Evolutionary conservation across 2,113 vertebrate species (phyloP).

Genomic region (Mirounga angustirostris): DNA sequence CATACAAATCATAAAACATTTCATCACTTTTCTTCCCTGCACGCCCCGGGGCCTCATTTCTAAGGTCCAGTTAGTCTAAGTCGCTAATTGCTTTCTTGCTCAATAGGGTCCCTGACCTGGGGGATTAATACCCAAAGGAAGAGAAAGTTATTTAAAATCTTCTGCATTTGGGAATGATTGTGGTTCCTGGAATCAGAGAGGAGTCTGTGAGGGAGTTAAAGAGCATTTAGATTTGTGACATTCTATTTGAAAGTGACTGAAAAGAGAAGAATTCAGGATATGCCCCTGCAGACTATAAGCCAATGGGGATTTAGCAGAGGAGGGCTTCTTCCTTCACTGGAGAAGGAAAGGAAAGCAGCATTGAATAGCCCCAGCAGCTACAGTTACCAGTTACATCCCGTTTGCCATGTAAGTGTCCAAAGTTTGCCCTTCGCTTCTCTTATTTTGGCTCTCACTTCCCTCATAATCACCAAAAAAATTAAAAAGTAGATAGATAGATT

Average conservation of each 20-base stretch:
- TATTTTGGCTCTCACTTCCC: neutral
- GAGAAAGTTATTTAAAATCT: neutral
- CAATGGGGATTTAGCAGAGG: neutral
- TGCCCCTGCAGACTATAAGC: neutral
- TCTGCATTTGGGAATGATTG: neutral
- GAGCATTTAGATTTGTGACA: neutral
- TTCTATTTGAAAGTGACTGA: neutral
- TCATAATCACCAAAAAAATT: neutral
- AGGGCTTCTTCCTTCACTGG: neutral
- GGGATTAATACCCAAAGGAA: constrained; percentile 55
- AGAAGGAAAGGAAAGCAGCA: neutral
- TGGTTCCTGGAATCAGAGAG: neutral
- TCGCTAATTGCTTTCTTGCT: neutral
- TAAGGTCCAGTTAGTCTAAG: neutral
- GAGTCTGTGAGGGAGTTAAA: neutral
- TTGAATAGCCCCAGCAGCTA: neutral
- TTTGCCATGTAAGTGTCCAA: neutral
- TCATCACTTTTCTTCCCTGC: neutral
- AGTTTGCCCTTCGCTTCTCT: neutral
- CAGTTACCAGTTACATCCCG: too few species aligned
- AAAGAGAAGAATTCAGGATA: neutral
- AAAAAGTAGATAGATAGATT: neutral
- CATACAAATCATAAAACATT: neutral
- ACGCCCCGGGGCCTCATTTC: neutral
- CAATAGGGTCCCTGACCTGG: neutral